Evolutionary conservation across 2,888 invertebrate species (phyloP).

Genomic region (Celastrina argiolus): DNA sequence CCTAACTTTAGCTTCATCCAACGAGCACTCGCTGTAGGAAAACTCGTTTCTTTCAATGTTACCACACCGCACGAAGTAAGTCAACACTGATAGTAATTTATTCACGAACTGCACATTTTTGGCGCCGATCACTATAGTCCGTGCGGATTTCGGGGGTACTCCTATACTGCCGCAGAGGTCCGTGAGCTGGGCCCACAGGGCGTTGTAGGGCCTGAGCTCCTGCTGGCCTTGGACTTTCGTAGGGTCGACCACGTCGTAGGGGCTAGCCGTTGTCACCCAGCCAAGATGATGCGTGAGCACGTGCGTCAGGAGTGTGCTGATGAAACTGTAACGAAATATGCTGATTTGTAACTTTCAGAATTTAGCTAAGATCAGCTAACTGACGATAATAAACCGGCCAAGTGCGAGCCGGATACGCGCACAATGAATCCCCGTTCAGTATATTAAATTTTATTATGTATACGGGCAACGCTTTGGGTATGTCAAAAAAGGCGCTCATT

Average conservation of each 20-base stretch:
- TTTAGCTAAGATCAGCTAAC: not conserved
- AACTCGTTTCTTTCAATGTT: constrained; percentile 79
- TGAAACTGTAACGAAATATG: constrained; percentile 82
- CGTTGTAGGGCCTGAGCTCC: constrained; percentile 83
- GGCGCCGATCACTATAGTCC: constrained; percentile 87
- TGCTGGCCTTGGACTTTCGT: constrained; percentile 33
- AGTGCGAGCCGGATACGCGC: too few relatives aligned
- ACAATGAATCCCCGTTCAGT: too few relatives aligned
- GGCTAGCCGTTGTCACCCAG: constrained; percentile 90
- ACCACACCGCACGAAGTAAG: constrained; percentile 92
- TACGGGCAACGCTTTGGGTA: too few relatives aligned
- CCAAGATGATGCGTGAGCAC: constrained; percentile 93
- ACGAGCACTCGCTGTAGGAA: constrained; percentile 47
- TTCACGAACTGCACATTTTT: constrained; percentile 82
- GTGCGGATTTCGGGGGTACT: constrained; percentile 84
- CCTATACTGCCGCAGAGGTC: constrained; percentile 93
- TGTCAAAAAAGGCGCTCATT: too few relatives aligned
- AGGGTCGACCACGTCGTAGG: constrained; percentile 59
- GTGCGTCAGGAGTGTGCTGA: constrained; percentile 92
- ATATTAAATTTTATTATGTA: too few relatives aligned
- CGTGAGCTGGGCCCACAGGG: constrained; percentile 92
- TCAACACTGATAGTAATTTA: constrained; percentile 85
- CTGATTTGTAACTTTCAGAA: not conserved
- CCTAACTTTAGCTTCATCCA: constrained; percentile 58
- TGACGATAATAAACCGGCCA: too few relatives aligned